Base-by-base conservation (phyloP, 2,888 invertebrate species). In the Phrixothrix hirtus region DNA sequence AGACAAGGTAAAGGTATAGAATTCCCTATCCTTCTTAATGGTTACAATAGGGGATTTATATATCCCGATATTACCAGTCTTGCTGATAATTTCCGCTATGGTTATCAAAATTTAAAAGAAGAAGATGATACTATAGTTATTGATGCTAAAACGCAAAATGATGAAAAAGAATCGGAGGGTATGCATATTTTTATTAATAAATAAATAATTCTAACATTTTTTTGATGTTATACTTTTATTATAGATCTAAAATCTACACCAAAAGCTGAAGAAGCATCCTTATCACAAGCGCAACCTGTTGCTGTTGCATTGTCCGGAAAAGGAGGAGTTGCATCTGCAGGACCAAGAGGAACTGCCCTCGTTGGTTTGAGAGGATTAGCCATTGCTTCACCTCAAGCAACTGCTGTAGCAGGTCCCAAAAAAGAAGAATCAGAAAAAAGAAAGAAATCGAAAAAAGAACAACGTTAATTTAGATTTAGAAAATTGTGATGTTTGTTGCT, bases 101-200 rank as follows among this genome's bases (percentile, higher is more conserved):
- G 29, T n/a, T 29, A 52, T 3, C 57, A 14, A 6, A 43, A 62
- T 3, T 75, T 75, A 9, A 74, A 78, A 1, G 75, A 78, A 36
- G 79, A 80, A 26, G 78, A 80, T 61, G 79, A 81, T 26, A 77
- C 80, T 43, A 75, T 78, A 2, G 66, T 75, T 1, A 75, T 78
- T 9, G 77, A 79, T 52, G 73, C 78, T 0, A 76, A 73, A 51
- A 70, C 75, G 61, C 79, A 79, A 1, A 78, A 43, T 9, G 49
- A 75, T 32, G 55, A 53, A 5, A 50, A 42, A 11, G 64, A 67
- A 14, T 57, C 57, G 15, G 65, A 64, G 51, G 62, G 61, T 60
- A 58, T 49, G 25, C 6, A 10, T 4, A 21, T 6, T 12, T 29
- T 11, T 1, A 10, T 9, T 31, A 13, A 10, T 5, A 3, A 2